These are phyloP conservation scores for Oxystoma pomonae DNA, from an alignment of 2,888 invertebrate genomes.

Conservation along the genomic window DNA sequence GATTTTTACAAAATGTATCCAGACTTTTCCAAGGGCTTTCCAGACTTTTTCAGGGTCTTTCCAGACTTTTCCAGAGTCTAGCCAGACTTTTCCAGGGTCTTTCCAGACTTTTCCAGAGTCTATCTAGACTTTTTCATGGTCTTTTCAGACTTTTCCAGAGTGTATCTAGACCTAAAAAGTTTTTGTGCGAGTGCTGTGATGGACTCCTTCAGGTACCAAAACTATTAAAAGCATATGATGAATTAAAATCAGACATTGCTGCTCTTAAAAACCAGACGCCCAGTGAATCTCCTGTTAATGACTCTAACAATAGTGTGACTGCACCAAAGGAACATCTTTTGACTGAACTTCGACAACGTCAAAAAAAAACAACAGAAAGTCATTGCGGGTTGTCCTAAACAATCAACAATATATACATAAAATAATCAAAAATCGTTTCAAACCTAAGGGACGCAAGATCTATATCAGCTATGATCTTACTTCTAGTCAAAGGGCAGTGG, in stretches of 20 bases:
- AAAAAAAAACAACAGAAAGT: neutral
- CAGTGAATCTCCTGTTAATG: neutral
- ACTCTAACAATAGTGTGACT: neutral
- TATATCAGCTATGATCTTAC: conserved; percentile 2
- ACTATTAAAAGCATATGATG: neutral
- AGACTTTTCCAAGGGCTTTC: no score
- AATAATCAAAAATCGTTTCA: neutral
- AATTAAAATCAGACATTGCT: neutral
- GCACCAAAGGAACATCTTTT: neutral
- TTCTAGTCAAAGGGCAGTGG: neutral
- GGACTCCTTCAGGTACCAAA: neutral
- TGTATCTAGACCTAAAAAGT: neutral
- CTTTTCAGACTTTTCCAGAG: no score
- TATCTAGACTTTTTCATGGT: no score
- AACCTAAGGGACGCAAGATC: neutral
- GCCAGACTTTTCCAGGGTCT: no score
- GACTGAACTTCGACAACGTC: neutral
- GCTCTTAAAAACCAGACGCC: neutral
- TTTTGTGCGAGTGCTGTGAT: neutral
- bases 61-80: no score
- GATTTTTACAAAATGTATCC: no score
- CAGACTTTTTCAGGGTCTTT: no score
- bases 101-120: no score
- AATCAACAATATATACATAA: neutral
- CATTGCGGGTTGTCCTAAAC: neutral